A percentile compares a stretch with the other conserved stretches of the same genome.
Conservation (phyloP, 2,797 vertebrate species). For the Paedocypris micromegethes region DNA sequence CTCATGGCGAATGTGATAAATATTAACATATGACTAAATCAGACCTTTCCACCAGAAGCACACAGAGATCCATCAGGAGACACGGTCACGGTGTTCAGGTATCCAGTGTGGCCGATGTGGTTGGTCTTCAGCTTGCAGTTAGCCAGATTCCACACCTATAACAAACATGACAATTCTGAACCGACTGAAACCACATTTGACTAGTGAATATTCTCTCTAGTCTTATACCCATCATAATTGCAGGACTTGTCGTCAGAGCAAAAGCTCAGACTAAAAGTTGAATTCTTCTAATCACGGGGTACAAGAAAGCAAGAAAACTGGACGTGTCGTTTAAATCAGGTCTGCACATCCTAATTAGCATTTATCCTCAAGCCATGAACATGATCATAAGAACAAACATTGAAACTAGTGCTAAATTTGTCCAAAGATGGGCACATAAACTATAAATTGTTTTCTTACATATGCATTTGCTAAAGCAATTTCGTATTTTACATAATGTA, state of each 20-base stretch:
- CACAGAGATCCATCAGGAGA: slow-evolving; percentile 96
- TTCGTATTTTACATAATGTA: no score
- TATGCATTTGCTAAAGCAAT: no score
- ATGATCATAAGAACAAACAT: no score
- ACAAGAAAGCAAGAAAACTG: background rate
- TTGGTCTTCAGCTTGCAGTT: slow-evolving; percentile 99
- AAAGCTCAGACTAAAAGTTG: slow-evolving; percentile 44
- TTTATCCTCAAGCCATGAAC: no score
- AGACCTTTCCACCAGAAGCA: slow-evolving; percentile 95
- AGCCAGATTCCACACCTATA: slow-evolving; percentile 89
- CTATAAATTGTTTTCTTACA: no score
- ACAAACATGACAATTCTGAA: background rate
- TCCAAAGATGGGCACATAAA: no score
- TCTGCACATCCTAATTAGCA: no score
- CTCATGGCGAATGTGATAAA: background rate
- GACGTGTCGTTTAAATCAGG: background rate
- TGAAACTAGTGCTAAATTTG: no score
- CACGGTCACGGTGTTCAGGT: slow-evolving; percentile 92
- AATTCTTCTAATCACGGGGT: slow-evolving; percentile 51
- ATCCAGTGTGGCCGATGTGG: slow-evolving; percentile 94
- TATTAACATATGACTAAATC: slow-evolving; percentile 13
- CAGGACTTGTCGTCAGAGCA: slow-evolving; percentile 49
- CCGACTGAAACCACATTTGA: no score
- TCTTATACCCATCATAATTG: slow-evolving; percentile 50
- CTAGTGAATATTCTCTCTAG: background rate